Base-by-base conservation (phyloP, 1,140 invertebrate genomes). In the Drosophila sechellia region DNA sequence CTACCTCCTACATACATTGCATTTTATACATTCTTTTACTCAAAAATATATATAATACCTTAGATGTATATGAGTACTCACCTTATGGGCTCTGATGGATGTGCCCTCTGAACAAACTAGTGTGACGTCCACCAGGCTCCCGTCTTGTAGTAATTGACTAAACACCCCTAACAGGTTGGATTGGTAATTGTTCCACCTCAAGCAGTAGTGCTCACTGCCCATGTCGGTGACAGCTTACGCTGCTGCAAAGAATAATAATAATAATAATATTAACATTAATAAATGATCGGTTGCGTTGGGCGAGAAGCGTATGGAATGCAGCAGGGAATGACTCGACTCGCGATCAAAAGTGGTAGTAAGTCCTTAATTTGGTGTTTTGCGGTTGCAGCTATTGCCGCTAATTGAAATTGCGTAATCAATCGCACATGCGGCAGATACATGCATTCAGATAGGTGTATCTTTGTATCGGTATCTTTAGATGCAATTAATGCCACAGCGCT, bases 131-230 rank as follows among this genome's bases (percentile, higher is more conserved):
- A 98, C 97, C 94, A 98, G 95, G 94, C 96, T 97, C 94, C 97
- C 97, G 94, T 97, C 96, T 94, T 97, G 96, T 93, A 97, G 95
- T 94, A 98, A 95, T 94, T 97, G 96, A 95, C 96, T 97, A 95
- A 97, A 98, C 93, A 97, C 97, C 93, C 96, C 96, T 94, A 97
- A 95, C 94, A 97, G 95, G 95, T 97, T 97, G 95, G 96, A 97
- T 95, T 97, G 96, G 96, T 97, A 96, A 97, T 97, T 97, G 95
- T 97, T 97, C 96, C 96, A 97, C 95, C 96, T 96, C 94, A 97
- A 96, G 95, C 96, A 97, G 95, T 97, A 97, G 94, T 97, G 96
- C 96, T 97, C 96, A 96, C 96, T 97, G 96, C 96, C 96, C 96
- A 97, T 97, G 95, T 96, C 96, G 96, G 95, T 95, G 95, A 95